Conservation (phyloP, 2,113 vertebrate genomes). For the Apodemus sylvaticus region DNA sequence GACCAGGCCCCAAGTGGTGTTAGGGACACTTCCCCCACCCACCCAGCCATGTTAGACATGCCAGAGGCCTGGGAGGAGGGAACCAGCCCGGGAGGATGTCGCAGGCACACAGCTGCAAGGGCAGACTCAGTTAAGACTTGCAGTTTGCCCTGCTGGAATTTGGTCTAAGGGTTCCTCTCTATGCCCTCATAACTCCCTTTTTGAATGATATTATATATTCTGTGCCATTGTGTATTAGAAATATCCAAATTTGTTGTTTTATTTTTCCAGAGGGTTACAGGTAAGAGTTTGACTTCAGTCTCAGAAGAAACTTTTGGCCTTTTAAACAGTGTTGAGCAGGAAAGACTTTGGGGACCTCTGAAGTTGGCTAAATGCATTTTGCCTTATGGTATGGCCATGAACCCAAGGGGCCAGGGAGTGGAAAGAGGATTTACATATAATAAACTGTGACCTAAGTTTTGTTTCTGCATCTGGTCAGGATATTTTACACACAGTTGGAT, state of each 20-base stretch:
- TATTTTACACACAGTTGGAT: background rate
- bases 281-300: background rate
- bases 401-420: background rate
- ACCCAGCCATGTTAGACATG: background rate
- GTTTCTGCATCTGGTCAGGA: background rate
- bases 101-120: background rate
- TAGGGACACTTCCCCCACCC: background rate
- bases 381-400: background rate
- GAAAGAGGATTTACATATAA: background rate
- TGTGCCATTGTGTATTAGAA: background rate
- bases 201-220: background rate
- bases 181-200: background rate
- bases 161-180: background rate
- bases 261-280: background rate
- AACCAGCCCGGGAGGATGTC: background rate
- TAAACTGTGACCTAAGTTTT: background rate
- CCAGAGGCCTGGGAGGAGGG: background rate
- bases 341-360: background rate
- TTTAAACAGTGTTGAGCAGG: background rate
- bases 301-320: background rate
- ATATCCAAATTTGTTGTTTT: background rate
- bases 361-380: background rate
- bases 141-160: background rate
- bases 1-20: background rate
- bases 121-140: background rate